Base-by-base conservation (phyloP, 2,113 vertebrate species). In the Mus pahari region DNA sequence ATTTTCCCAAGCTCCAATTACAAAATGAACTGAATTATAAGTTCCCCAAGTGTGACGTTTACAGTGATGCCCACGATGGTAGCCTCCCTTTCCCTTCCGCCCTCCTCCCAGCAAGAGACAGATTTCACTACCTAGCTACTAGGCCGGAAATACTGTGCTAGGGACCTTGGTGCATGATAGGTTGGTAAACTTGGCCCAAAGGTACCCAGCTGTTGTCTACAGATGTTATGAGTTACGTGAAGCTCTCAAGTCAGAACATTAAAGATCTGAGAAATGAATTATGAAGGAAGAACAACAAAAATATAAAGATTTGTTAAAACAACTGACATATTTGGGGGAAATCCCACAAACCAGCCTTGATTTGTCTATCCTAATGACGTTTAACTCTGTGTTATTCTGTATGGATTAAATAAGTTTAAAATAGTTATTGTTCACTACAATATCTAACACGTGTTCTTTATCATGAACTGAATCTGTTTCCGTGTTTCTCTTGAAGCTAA, bases 401-500 rank as follows among this genome's bases (percentile, higher is more conserved):
- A 74, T 7, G 62, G 83, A 62, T 58, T 48, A 91, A 88, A 45
- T 42, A 77, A 4, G 3, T 62, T 84, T 70, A 22, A 92, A 89
- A 70, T 87, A 3, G 31, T 89, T 78, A 89, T 36, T 70, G 86
- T 6, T 89, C 58, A 81, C 45, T 28, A 86, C 48, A 92, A 64
- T 3, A 26, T 7, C 36, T 74, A 81, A 70, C 20, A 74, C 92
- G 75, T 75, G 45, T 84, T n/a, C 36, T 95, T 92, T 13, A 60
- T 55, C 14, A 90, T 33, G n/a, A 66, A 68, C 19, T 86, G 1
- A 2, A 62, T 92, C 94, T 92, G 62, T 74, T 24, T 88, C 64
- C 3, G 24, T 33, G 10, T 91, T 94, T 94, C 55, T 88, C 62
- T 42, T 92, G 83, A 82, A 93, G 68, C 36, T 89, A 83, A 88